Evolutionary conservation across 1,140 invertebrate species (phyloP).

Genomic region (Platorchestia sp.): DNA sequence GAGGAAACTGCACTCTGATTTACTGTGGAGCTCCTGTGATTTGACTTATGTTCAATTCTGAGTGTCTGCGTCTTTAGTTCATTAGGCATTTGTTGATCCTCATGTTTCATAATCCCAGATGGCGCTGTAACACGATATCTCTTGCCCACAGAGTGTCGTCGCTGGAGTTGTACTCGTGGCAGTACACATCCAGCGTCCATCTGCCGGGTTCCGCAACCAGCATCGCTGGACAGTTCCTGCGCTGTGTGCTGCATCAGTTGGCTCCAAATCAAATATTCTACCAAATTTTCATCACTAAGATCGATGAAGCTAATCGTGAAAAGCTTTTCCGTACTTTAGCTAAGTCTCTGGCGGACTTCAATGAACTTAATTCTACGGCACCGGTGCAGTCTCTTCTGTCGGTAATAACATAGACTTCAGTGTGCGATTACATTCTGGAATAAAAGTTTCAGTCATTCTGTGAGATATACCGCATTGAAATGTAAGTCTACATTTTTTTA

Average conservation of each 20-base stretch:
- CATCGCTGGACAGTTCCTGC: constrained; percentile 95
- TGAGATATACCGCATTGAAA: no score
- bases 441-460: no score
- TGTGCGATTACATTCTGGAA: background rate
- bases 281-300: constrained; percentile 93
- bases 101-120: no score
- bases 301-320: constrained; percentile 77
- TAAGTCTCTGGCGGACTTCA: constrained; percentile 94
- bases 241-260: constrained; percentile 96
- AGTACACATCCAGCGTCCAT: constrained; percentile 88
- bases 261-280: constrained; percentile 96
- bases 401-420: constrained; percentile 71
- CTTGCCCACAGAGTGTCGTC: constrained; percentile 59
- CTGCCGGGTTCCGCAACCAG: constrained; percentile 90
- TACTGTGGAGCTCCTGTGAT: no score
- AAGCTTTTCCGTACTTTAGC: constrained; percentile 95
- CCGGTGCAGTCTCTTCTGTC: constrained; percentile 93
- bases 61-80: no score
- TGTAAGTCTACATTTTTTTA: no score
- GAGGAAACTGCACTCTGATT: no score
- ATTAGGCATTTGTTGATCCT: no score
- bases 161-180: constrained; percentile 80
- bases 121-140: background rate
- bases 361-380: constrained; percentile 94
- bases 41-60: no score